phyloP scores from a whole-genome alignment of 2,113 vertebrate genomes.

The Dasypus novemcinctus region DNA sequence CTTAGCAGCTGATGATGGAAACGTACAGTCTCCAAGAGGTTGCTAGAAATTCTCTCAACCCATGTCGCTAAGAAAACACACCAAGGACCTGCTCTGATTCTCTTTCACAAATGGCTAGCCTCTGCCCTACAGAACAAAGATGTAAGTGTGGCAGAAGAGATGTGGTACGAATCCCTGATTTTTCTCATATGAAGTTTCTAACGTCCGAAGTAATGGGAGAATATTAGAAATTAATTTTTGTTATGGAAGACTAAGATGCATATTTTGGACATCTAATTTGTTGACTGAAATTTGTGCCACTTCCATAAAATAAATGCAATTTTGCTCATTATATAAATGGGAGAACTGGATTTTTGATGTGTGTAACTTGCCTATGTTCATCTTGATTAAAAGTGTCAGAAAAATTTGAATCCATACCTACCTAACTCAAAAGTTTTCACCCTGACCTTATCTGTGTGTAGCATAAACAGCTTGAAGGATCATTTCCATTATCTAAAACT shows the following conservation, averaged over 20 bases:
- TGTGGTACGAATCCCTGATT: not conserved
- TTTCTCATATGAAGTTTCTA: not conserved
- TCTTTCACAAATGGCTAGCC: not conserved
- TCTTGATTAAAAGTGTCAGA: not conserved
- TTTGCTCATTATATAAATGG: not conserved
- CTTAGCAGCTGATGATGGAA: not conserved
- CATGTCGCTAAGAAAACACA: not conserved
- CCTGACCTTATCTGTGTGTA: not conserved
- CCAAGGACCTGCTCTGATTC: not conserved
- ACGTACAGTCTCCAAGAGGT: not conserved
- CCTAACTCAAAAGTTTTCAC: not conserved
- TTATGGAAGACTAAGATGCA: not conserved
- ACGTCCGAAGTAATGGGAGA: not conserved
- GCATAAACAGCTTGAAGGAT: not conserved
- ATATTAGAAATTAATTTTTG: not conserved
- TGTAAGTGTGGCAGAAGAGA: not conserved
- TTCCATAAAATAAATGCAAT: not conserved
- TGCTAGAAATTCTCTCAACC: not conserved
- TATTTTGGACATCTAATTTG: not conserved
- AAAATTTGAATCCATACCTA: not conserved
- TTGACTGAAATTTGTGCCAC: not conserved
- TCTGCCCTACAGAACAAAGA: not conserved
- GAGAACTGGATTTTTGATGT: not conserved
- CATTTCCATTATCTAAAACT: not conserved
- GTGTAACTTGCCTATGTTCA: not conserved